Conservation (phyloP, 2,797 vertebrate genomes). For the Gymnothorax reevesii region DNA sequence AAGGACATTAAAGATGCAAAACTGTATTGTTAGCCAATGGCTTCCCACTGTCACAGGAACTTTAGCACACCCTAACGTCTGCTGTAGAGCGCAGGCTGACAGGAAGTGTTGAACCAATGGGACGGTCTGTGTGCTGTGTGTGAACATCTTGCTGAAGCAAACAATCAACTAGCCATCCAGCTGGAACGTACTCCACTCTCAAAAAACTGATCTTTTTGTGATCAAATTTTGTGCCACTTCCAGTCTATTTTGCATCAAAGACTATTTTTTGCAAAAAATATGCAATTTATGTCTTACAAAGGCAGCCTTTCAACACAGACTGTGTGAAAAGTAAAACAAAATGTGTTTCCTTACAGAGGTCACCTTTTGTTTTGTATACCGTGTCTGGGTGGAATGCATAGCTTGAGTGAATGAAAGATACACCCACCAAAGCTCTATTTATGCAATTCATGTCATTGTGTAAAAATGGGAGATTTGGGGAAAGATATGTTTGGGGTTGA, state of each 20-base stretch:
- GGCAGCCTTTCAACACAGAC: no score
- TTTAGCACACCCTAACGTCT: not conserved
- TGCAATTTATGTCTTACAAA: no score
- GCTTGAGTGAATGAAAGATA: not conserved
- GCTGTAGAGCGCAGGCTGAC: not conserved
- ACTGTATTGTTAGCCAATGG: not conserved
- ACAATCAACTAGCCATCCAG: not conserved
- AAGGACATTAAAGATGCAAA: conserved; percentile 11
- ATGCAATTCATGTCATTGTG: not conserved
- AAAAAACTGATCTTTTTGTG: no score
- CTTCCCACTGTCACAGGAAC: not conserved
- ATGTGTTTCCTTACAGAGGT: no score
- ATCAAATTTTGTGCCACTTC: no score
- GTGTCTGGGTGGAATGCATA: not conserved
- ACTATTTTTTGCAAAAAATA: no score
- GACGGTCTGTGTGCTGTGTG: not conserved
- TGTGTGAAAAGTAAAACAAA: no score
- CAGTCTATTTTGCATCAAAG: no score
- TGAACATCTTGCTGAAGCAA: not conserved
- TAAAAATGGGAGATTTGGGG: not conserved
- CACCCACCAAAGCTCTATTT: not conserved
- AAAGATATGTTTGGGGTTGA: not conserved
- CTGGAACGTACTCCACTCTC: not conserved
- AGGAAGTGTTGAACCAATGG: not conserved
- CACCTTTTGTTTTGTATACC: no score